phyloP scores from a whole-genome alignment of 2,113 vertebrate genomes.

The Willisornis vidua region DNA sequence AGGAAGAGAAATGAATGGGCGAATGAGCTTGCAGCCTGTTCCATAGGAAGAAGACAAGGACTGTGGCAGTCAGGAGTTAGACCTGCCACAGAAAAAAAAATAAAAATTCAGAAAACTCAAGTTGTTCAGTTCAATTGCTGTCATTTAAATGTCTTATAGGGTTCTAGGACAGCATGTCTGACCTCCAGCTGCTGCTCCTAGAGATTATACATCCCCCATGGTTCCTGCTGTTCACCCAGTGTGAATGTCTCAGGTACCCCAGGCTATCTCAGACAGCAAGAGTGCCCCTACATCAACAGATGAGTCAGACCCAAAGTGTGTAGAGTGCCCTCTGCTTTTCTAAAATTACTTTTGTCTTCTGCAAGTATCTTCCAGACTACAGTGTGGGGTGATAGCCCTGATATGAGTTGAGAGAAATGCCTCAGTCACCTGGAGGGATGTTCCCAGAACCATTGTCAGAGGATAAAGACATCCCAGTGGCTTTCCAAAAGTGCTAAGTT shows the following conservation, averaged over 20 bases:
- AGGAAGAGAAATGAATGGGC: neutral
- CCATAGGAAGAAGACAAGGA: neutral
- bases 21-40: neutral
- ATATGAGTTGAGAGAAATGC: too few relatives aligned
- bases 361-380: neutral
- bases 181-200: neutral
- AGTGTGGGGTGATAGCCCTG: too few relatives aligned
- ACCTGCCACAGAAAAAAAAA: neutral
- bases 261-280: neutral
- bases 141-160: neutral
- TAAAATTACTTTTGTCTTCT: neutral
- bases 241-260: neutral
- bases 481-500: too few relatives aligned
- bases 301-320: neutral
- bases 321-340: neutral
- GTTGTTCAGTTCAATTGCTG: neutral
- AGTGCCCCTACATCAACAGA: neutral
- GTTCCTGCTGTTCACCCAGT: neutral
- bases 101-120: neutral
- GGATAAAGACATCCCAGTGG: too few relatives aligned
- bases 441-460: too few relatives aligned
- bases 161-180: neutral
- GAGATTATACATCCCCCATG: accelerated
- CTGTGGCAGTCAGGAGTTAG: neutral
- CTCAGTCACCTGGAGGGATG: too few relatives aligned